Base-by-base conservation (phyloP, 2,113 vertebrate genomes). In the Cichladusa arquata region DNA sequence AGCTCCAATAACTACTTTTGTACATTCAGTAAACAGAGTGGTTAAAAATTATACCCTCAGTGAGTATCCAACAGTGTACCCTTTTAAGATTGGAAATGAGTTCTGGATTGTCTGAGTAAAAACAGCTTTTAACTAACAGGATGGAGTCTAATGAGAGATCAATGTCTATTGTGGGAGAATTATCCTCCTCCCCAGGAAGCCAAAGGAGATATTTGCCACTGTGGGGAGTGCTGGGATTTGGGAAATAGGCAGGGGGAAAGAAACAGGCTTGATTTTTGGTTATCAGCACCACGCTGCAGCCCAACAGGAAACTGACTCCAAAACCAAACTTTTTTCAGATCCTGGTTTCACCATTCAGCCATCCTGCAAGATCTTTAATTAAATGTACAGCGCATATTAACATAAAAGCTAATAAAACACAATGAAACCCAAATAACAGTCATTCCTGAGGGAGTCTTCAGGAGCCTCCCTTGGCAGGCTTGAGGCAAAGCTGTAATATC, bases 141-240 rank as follows among this genome's bases (percentile, higher is more conserved):
- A 95, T 95, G 96, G 94, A 95, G 85, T 76, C 86, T 97, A 97
- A 97, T 95, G 94, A 97, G 90, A 91, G 90, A 94, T 94, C 92
- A 81, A 47, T 91, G 86, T 56, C 66, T 93, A 83, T 93, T 94
- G 88, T 76, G 34, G 47, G 56, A 96, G 83, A 91, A 97, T 96
- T 93, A 93, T 92, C 47, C 56, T 53, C 57, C 90, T 90, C 88
- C 51, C 77, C 47, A 88, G 96, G 96, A 95, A 86, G 76, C 87
- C 74, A 8, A 91, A 91, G 69, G 85, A 90, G 77, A 88, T 54
- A 81, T 83, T 92, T 92, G 81, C 92, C 58, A 48, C 79, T 54
- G n/a, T 81, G n/a, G 54, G 69, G 44, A 92, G 79, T 77, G 65
- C 54, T 91, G 88, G 92, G 67, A 73, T 72, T 69, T 78, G 71